Percentiles rank a stretch among this genome's conserved stretches.
Evolutionary conservation across 2,888 invertebrate genomes (phyloP).

Genomic region (Zaprionus lineosus): DNA sequence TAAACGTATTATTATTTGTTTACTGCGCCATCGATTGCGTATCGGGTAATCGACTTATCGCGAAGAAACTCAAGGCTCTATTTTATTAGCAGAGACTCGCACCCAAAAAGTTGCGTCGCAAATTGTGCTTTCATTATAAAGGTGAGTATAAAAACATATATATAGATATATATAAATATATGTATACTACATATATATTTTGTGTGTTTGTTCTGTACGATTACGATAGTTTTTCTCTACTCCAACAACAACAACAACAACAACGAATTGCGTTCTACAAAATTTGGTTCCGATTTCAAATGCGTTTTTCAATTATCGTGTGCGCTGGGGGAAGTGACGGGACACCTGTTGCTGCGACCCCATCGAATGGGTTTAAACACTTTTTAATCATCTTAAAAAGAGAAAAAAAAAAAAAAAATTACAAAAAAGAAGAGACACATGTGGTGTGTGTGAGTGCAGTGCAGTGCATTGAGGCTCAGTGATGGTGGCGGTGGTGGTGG

Average conservation of each 20-base stretch:
- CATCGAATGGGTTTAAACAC: conserved; percentile 44
- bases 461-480: too few species aligned
- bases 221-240: neutral
- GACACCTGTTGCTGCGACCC: conserved; percentile 45
- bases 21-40: conserved; percentile 55
- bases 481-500: too few species aligned
- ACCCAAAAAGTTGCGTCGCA: conserved; percentile 60
- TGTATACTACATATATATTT: neutral
- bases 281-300: conserved; percentile 24
- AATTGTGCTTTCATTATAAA: conserved; percentile 19
- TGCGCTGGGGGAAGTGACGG: conserved; percentile 4
- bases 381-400: conserved; percentile 48
- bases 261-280: conserved; percentile 44
- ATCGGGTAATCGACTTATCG: conserved; percentile 56
- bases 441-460: too few species aligned
- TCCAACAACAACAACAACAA: neutral
- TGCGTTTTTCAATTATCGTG: conserved; percentile 38
- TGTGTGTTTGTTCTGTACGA: conserved; percentile 6
- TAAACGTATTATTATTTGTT: conserved; percentile 7
- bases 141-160: neutral
- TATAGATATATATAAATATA: neutral
- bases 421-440: too few species aligned
- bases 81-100: conserved; percentile 29
- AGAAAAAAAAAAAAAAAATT: too few species aligned
- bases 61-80: conserved; percentile 48